Evolutionary conservation across 2,113 vertebrate species (phyloP).

Genomic region (Pelecanus crispus): DNA sequence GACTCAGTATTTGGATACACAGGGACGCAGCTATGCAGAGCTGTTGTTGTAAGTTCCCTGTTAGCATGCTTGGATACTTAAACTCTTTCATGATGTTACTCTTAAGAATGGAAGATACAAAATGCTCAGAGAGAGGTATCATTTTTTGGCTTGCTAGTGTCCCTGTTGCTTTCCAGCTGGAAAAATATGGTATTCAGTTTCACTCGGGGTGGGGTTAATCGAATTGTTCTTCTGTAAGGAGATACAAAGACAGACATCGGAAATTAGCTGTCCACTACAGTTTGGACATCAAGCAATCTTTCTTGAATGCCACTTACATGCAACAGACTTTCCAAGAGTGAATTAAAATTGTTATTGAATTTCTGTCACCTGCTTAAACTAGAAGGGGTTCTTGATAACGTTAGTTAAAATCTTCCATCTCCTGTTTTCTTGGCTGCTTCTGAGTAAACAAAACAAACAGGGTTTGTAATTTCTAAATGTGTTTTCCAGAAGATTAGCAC

Average conservation of each 20-base stretch:
- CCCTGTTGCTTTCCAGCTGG: not conserved
- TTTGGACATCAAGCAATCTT: slow-evolving; percentile 32
- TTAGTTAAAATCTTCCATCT: slow-evolving; percentile 24
- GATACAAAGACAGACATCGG: not conserved
- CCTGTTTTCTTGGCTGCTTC: not conserved
- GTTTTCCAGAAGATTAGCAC: not conserved
- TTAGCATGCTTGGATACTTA: not conserved
- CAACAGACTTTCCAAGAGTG: not conserved
- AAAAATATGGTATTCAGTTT: not conserved
- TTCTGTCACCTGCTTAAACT: slow-evolving; percentile 43
- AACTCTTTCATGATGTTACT: not conserved
- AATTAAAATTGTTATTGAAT: slow-evolving; percentile 63
- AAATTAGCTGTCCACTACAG: slow-evolving; percentile 46
- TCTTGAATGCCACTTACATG: slow-evolving; percentile 26
- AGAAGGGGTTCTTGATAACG: not conserved
- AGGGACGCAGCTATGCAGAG: not conserved
- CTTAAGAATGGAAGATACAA: not conserved
- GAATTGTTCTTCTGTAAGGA: not conserved
- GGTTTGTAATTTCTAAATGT: not conserved
- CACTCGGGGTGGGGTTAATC: not conserved
- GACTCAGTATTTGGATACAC: not conserved
- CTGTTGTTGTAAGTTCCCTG: not conserved
- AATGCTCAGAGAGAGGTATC: not conserved
- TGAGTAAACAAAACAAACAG: not conserved
- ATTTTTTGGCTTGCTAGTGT: not conserved